Conservation (phyloP, 2,888 invertebrate genomes). For the Tubulanus polymorphus region DNA sequence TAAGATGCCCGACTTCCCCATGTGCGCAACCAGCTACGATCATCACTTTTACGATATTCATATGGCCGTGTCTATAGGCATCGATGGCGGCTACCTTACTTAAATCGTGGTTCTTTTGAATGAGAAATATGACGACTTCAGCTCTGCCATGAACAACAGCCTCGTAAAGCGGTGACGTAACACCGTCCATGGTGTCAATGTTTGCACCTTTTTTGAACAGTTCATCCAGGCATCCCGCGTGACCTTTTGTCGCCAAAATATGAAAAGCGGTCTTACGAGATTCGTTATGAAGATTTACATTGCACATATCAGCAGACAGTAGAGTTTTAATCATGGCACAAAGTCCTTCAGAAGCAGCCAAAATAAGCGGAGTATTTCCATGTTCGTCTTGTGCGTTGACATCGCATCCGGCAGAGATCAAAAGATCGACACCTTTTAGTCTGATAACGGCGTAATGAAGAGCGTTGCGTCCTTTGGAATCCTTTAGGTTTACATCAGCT, state of each 20-base stretch:
- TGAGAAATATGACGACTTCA: neutral
- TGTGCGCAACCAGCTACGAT: neutral
- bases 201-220: neutral
- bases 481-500: neutral
- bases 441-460: neutral
- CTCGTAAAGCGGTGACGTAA: neutral
- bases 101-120: neutral
- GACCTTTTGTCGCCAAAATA: neutral
- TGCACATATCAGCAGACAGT: neutral
- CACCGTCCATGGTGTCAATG: neutral
- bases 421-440: neutral
- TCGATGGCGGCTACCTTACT: neutral
- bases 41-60: neutral
- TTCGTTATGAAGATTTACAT: neutral
- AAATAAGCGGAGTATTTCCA: neutral
- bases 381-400: neutral
- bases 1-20: neutral
- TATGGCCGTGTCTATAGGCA: neutral
- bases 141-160: neutral
- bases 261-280: neutral
- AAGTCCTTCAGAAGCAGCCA: neutral
- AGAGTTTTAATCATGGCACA: neutral
- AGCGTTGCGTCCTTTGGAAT: neutral
- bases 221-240: neutral
- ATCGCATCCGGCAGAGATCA: neutral